A percentile compares a stretch with the other conserved stretches of the same genome.
Evolutionary conservation across 1,140 invertebrate species (phyloP).

Genomic region (Aphis craccivora): DNA sequence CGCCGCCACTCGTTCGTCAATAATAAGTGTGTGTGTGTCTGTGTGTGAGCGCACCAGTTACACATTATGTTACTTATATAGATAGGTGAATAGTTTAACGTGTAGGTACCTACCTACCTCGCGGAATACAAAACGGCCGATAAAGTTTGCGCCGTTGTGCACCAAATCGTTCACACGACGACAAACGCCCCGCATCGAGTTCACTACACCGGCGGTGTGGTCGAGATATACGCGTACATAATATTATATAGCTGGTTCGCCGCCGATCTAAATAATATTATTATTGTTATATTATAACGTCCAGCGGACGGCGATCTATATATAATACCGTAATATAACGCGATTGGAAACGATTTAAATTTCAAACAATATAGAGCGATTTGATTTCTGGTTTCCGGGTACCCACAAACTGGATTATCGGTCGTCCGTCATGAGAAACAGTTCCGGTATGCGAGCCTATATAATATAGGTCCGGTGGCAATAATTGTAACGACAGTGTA

Average conservation of each 20-base stretch:
- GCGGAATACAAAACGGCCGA: neutral
- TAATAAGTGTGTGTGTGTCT: too few relatives aligned
- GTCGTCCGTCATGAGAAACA: slow-evolving; percentile 47
- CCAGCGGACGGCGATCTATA: neutral
- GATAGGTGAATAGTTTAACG: neutral
- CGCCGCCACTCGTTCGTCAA: neutral
- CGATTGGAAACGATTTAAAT: slow-evolving; percentile 39
- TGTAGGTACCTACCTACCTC: too few relatives aligned
- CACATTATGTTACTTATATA: neutral
- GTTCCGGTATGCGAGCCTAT: slow-evolving; percentile 41
- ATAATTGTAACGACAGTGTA: neutral
- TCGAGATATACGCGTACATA: neutral
- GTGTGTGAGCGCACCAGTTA: neutral
- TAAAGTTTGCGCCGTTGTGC: slow-evolving; percentile 8
- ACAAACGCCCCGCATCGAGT: neutral
- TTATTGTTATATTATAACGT: neutral
- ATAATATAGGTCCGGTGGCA: neutral
- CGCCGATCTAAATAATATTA: neutral
- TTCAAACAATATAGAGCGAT: neutral
- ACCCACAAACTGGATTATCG: slow-evolving; percentile 18
- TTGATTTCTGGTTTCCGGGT: slow-evolving; percentile 56
- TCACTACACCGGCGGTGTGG: neutral
- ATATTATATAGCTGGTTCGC: neutral
- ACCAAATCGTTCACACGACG: slow-evolving; percentile 14
- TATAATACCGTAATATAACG: neutral